Evolutionary conservation across 1,140 invertebrate species (phyloP).

Genomic region (Pseudomyrmex cubaensis): DNA sequence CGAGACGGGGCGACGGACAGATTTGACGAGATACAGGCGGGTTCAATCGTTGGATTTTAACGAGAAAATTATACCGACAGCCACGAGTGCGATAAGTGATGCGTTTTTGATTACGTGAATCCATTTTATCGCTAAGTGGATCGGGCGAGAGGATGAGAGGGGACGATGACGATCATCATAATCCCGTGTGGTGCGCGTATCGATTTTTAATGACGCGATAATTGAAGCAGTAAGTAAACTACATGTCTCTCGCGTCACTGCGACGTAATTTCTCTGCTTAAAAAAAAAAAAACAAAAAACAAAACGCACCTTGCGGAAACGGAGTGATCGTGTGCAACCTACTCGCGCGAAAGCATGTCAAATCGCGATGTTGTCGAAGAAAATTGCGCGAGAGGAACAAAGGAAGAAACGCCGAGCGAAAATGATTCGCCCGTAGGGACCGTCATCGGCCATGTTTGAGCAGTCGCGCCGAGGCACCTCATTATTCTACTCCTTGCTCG

Average conservation of each 20-base stretch:
- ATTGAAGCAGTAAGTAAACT: constrained; percentile 26
- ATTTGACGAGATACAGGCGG: constrained; percentile 33
- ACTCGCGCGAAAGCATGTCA: constrained; percentile 25
- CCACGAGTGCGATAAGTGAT: constrained; percentile 2
- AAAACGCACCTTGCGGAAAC: background rate
- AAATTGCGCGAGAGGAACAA: constrained; percentile 42
- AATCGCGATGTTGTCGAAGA: constrained; percentile 46
- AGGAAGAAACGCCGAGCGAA: background rate
- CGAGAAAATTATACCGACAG: constrained; percentile 36
- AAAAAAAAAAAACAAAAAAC: background rate
- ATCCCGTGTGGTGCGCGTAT: constrained; percentile 1
- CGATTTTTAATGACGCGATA: constrained; percentile 39
- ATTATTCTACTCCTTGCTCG: constrained; percentile 51
- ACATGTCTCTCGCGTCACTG: background rate
- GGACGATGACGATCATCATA: constrained; percentile 18
- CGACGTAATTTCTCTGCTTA: too few species aligned
- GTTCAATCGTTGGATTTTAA: constrained; percentile 23
- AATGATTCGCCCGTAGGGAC: constrained; percentile 52
- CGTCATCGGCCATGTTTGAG: constrained; percentile 52
- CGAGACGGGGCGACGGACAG: constrained; percentile 8
- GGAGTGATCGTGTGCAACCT: background rate
- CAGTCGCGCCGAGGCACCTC: constrained; percentile 47
- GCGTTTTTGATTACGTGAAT: constrained; percentile 22
- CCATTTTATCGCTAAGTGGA: constrained; percentile 20
- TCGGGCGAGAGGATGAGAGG: background rate